Evolutionary conservation across 2,888 invertebrate species (phyloP), one percentile per base, ranked within the genome.

Genomic region (Onchidella celtica): DNA sequence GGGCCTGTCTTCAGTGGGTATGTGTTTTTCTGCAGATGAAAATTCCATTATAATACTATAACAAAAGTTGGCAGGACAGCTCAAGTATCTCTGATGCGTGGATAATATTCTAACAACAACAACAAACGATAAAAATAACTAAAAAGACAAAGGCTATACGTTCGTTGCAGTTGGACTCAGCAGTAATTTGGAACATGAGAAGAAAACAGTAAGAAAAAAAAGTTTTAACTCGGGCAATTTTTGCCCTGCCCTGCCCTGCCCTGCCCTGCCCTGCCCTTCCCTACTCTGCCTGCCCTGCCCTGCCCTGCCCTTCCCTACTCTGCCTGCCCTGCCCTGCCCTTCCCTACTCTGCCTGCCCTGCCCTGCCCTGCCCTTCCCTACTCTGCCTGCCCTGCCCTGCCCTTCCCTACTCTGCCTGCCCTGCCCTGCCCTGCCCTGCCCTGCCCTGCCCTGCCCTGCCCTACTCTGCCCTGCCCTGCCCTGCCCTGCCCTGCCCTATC

Each of bases 1-100:
- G 55, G 72, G 29, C 72, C 72, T n/a, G 72, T 38, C 32, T 72
- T 55, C 3, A 55, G 34, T 17, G 72, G 34, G n/a, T 57, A 72
- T 2, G 29, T 0, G 1, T 14, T 0, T 32, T 32, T 55, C 72
- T 72, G 72, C 2, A 3, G 27, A 47, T 47, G 9, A 47, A n/a
- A n/a, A n/a, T n/a, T n/a, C n/a, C n/a, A n/a, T n/a, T n/a, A n/a
- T n/a, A n/a, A n/a, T n/a, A n/a, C n/a, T n/a, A n/a, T n/a, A n/a
- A n/a, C n/a, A n/a, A n/a, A n/a, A n/a, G n/a, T n/a, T n/a, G n/a
- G n/a, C n/a, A n/a, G n/a, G n/a, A n/a, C n/a, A n/a, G n/a, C n/a
- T n/a, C n/a, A n/a, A n/a, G n/a, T n/a, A n/a, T n/a, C n/a, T n/a
- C n/a, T n/a, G n/a, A n/a, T n/a, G n/a, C n/a, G n/a, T n/a, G n/a